Conservation (phyloP, 1,140 invertebrate species). For the Pantala flavescens region DNA sequence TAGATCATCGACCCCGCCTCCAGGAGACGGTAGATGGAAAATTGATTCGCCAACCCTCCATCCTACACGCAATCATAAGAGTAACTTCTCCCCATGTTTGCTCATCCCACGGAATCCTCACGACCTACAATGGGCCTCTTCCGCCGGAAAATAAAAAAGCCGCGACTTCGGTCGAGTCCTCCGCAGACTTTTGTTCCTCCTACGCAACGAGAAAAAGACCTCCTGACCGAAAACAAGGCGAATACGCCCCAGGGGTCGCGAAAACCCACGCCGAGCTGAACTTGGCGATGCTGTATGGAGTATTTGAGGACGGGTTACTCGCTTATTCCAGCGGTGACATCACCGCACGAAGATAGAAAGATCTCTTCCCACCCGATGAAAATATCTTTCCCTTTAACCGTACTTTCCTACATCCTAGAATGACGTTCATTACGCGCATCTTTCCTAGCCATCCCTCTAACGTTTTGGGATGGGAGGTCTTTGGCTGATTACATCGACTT, state of each 20-base stretch:
- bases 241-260: not conserved
- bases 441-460: not conserved
- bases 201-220: not conserved
- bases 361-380: not conserved
- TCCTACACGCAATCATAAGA: not conserved
- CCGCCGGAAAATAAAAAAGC: not conserved
- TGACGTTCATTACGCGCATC: not conserved
- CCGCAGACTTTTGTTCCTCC: not conserved
- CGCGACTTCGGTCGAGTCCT: not conserved
- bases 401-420: not conserved
- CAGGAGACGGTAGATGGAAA: not conserved
- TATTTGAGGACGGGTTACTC: not conserved
- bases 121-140: not conserved
- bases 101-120: not conserved
- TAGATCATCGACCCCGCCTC: not conserved
- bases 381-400: not conserved
- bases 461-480: not conserved
- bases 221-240: not conserved
- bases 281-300: not conserved
- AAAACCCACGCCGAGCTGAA: not conserved
- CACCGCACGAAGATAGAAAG: not conserved
- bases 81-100: not conserved
- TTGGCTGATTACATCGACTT: slow-evolving; percentile 3
- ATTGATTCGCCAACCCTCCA: not conserved
- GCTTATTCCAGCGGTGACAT: not conserved